Percentiles rank a stretch among this genome's conserved stretches.
phyloP scores from a whole-genome alignment of 2,888 invertebrate species.

The Hypomecis atomaria region DNA sequence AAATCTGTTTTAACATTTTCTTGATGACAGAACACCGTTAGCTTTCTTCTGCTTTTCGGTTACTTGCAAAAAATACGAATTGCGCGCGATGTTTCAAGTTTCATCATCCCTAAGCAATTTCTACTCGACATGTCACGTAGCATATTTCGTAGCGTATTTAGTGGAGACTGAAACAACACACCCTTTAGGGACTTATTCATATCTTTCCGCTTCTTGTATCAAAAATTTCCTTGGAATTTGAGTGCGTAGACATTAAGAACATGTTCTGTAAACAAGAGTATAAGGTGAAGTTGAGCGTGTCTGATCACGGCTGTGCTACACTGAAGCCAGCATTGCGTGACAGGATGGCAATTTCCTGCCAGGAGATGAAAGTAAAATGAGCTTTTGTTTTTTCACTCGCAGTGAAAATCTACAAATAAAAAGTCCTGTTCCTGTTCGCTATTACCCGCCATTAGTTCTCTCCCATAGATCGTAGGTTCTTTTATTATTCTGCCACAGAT shows the following conservation, averaged over 20 bases:
- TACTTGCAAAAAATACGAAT: too few relatives aligned
- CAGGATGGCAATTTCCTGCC: slow-evolving; percentile 42
- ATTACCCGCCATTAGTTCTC: not conserved
- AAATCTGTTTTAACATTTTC: too few relatives aligned
- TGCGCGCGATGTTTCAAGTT: not conserved
- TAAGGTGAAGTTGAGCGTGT: slow-evolving; percentile 10
- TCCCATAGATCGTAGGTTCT: too few relatives aligned
- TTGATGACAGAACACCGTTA: too few relatives aligned
- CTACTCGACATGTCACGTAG: not conserved
- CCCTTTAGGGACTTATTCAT: slow-evolving; percentile 25
- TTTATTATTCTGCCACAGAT: not conserved
- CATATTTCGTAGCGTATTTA: slow-evolving; percentile 3
- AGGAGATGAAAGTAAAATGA: slow-evolving; percentile 43
- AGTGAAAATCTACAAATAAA: slow-evolving; percentile 10
- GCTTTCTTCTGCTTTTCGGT: too few relatives aligned
- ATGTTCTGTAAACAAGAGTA: slow-evolving; percentile 20
- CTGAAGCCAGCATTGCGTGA: slow-evolving; percentile 30
- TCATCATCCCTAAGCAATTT: not conserved
- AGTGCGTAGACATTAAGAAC: slow-evolving; percentile 23
- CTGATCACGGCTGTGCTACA: slow-evolving; percentile 24
- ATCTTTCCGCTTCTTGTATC: slow-evolving; percentile 19
- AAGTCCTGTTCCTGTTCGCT: slow-evolving; percentile 1
- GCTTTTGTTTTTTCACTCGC: slow-evolving; percentile 32
- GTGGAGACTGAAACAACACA: slow-evolving; percentile 6
- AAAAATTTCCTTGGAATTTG: slow-evolving; percentile 11